Evolutionary conservation across 2,797 vertebrate genomes (phyloP), one percentile per base, ranked within the genome.

Genomic region (Crenichthys baileyi): DNA sequence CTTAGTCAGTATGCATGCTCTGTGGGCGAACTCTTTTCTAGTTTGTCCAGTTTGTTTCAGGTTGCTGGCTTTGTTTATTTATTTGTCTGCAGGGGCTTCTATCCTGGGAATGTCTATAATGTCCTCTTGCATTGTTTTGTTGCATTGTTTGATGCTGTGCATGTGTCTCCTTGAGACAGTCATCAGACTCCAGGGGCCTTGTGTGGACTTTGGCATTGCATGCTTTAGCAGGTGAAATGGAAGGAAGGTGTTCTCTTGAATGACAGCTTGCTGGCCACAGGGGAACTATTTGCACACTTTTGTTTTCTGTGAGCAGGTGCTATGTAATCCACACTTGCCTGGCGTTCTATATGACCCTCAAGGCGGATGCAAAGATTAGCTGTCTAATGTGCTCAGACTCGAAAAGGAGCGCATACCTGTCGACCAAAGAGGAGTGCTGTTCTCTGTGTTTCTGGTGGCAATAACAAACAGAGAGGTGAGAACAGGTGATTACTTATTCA

Each of bases 401-500:
- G 78, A 80, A 87, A 89, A 86, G 90, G 88, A 88, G 82, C 88
- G 79, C 82, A 71, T 78, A 71, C 53, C 73, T 68, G 88, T 78
- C 63, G 76, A 77, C 88, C 89, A 87, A 81, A 86, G 80, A 70
- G 76, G 84, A 89, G 80, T 77, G 83, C 81, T 77, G 84, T 74
- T 72, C 84, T 83, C 79, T 51, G 50, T 83, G 85, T 87, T 91
- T 83, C 83, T 87, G 86, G 78, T 91, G 90, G 81, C 78, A 77
- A 87, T 81, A 89, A 87, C 85, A 91, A 92, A 91, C 84, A 89
- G 74, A 36, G 76, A 83, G 83, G 83, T 36, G 76, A 85, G 86
- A 87, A 88, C 51, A 16, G 82, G 78, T 84, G 86, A 90, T 92
- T 90, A 89, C 86, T 90, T 87, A 86, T 91, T 90, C 87, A 84